These are phyloP conservation scores for Enoplosus armatus DNA, from an alignment of 2,797 vertebrate species.

Conservation along the genomic window DNA sequence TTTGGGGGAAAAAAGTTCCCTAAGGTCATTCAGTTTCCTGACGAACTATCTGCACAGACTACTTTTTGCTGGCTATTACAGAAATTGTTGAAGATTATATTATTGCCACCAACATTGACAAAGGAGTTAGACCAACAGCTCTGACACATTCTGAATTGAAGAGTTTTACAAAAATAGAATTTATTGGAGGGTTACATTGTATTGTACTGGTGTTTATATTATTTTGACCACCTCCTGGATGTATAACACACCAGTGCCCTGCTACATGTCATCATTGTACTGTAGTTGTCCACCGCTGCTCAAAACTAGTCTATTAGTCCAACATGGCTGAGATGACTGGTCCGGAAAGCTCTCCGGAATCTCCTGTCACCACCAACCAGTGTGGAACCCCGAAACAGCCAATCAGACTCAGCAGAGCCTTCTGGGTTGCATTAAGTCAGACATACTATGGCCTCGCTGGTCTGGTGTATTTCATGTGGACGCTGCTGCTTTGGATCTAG, in stretches of 20 bases:
- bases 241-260: background rate
- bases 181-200: background rate
- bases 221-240: background rate
- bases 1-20: background rate
- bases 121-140: background rate
- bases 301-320: slow-evolving; percentile 44
- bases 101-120: background rate
- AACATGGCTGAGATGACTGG: slow-evolving; percentile 46
- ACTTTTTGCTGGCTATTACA: background rate
- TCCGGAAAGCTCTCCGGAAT: slow-evolving; percentile 61
- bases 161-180: background rate
- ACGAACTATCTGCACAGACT: background rate
- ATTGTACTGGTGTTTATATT: background rate
- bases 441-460: slow-evolving; percentile 49
- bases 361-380: slow-evolving; percentile 58
- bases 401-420: slow-evolving; percentile 44
- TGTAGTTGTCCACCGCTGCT: slow-evolving; percentile 7
- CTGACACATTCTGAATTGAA: background rate
- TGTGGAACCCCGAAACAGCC: slow-evolving; percentile 58
- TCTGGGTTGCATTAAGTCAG: slow-evolving; percentile 78
- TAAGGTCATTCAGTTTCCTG: background rate
- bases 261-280: slow-evolving; percentile 12
- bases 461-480: slow-evolving; percentile 68
- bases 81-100: background rate
- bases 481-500: slow-evolving; percentile 57